Base-by-base conservation (phyloP, 1,140 invertebrate species). In the Drosophila dunni region DNA sequence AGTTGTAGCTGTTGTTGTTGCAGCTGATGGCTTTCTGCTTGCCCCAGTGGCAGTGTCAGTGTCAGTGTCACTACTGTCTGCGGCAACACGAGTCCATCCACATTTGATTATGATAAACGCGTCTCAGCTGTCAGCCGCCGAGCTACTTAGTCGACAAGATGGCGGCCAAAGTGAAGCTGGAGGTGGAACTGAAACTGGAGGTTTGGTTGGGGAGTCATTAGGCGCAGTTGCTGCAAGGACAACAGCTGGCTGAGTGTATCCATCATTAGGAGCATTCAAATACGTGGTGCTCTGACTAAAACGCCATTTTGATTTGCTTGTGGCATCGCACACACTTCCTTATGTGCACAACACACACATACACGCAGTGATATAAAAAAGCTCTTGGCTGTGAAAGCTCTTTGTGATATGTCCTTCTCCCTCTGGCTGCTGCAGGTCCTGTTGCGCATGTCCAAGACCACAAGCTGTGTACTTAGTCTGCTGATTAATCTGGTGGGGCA, bases 51-150 rank as follows among this genome's bases (percentile, higher is more conserved):
- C 44, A 70, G 60, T 58, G 53, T 45, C 74, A 45, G 24, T 40
- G 76, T 45, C 67, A 54, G 61, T 29, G 34, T 63, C 53, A 29
- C 51, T 11, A 10, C 58, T 69, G 61, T 33, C 60, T 36, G 53
- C 50, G 53, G 53, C 64, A 67, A 17, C 36, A 36, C 9, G 24
- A 69, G 82, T 88, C 79, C 84, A 89, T 86, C 71, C 84, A 78
- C 79, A 84, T 84, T 89, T 88, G 84, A 88, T 88, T 81, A 91
- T 83, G 90, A 91, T 61, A 86, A 91, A 91, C 89, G 85, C 78
- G 64, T 69, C 81, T 91, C 85, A 91, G 85, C 90, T 91, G 90
- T 79, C 79, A 81, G 63, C 54, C 84, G 69, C 75, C 72, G 77
- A 89, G 84, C 77, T 89, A 88, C 84, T 89, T 89, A 89, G 78